Percentiles rank a stretch among this genome's conserved stretches.
These are phyloP conservation scores for Plectropomus leopardus DNA, from an alignment of 2,113 vertebrate genomes.

Conservation along the genomic window DNA sequence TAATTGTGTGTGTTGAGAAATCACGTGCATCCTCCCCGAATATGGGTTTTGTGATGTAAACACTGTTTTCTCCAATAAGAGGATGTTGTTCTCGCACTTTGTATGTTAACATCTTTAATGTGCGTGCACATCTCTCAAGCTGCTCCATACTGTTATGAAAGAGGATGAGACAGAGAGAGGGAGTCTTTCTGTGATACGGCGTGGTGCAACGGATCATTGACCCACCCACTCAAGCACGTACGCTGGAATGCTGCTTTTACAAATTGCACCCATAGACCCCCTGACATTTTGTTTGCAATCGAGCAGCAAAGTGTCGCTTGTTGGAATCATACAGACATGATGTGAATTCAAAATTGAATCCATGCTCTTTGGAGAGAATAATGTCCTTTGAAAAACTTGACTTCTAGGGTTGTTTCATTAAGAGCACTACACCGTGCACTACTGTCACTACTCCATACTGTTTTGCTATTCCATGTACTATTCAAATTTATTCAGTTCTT, in stretches of 20 bases:
- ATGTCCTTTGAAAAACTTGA: conserved; percentile 46
- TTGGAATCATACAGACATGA: conserved; percentile 63
- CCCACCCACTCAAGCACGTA: conserved; percentile 71
- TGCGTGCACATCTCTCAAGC: conserved; percentile 36
- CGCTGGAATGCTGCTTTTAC: conserved; percentile 74
- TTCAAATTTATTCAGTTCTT: conserved; percentile 1
- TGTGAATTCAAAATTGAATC: conserved; percentile 67
- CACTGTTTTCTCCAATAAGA: conserved; percentile 25
- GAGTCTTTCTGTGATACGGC: conserved; percentile 52
- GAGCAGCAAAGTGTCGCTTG: conserved; percentile 68
- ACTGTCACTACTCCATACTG: background rate
- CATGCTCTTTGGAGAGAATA: conserved; percentile 38
- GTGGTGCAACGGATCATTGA: conserved; percentile 73
- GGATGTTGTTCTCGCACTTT: conserved; percentile 53
- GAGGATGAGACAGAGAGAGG: conserved; percentile 51
- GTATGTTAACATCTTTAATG: conserved; percentile 57
- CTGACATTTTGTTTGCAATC: conserved; percentile 76
- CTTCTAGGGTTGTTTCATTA: conserved; percentile 33
- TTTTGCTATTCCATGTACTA: background rate
- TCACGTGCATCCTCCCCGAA: conserved; percentile 4
- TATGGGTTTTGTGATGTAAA: conserved; percentile 36
- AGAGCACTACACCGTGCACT: conserved; percentile 12
- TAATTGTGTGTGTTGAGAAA: conserved; percentile 16
- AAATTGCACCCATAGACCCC: conserved; percentile 73
- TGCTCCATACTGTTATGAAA: conserved; percentile 53